Evolutionary conservation across 2,888 invertebrate species (phyloP).

Genomic region (Chrysodeixis includens): DNA sequence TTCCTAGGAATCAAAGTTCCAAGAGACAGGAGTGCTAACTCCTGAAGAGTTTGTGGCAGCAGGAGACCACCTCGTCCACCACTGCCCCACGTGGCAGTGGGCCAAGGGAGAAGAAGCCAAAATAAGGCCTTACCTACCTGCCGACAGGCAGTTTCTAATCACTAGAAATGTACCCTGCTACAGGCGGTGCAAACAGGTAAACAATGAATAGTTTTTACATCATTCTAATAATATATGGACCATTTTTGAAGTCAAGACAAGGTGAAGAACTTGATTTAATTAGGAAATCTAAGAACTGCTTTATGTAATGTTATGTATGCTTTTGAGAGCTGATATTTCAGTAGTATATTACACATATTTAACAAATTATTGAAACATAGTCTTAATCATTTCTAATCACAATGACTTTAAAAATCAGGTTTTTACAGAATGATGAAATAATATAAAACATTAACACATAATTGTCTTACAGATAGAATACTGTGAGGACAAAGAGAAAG

Average conservation of each 20-base stretch:
- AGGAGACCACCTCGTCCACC: constrained; percentile 99
- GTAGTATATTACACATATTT: too few species aligned
- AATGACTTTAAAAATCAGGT: constrained; percentile 27
- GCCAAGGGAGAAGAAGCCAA: constrained; percentile 97
- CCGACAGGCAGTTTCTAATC: constrained; percentile 98
- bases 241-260: too few species aligned
- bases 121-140: constrained; percentile 96
- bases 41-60: constrained; percentile 99
- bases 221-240: too few species aligned
- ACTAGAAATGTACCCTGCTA: constrained; percentile 99
- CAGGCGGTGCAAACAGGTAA: constrained; percentile 96
- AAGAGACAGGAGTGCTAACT: constrained; percentile 99
- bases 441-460: neutral
- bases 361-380: too few species aligned
- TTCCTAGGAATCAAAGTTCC: constrained; percentile 97
- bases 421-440: neutral
- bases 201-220: neutral
- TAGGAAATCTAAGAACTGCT: too few species aligned
- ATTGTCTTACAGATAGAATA: constrained; percentile 94
- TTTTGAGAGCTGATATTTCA: too few species aligned
- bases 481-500: constrained; percentile 96
- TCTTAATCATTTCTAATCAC: too few species aligned
- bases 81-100: constrained; percentile 99
- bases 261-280: too few species aligned
- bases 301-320: too few species aligned